Base-by-base conservation (phyloP, 2,888 invertebrate species). In the Portevinia maculata region DNA sequence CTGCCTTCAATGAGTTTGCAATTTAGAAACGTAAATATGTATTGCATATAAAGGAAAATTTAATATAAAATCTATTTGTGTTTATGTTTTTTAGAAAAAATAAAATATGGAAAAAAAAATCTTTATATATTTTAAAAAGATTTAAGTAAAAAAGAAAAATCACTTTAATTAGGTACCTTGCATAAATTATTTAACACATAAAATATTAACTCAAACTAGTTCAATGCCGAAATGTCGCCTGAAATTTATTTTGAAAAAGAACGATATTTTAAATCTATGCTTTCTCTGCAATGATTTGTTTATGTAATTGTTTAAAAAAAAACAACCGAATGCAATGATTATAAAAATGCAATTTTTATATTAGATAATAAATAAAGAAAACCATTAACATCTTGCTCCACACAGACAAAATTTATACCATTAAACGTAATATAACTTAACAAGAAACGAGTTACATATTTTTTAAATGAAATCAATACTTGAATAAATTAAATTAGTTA, bases 141-240 rank as follows among this genome's bases (percentile, higher is more conserved):
- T 19, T 21, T n/a, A 17, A 44, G 37, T 44, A 24, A 13, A 2
- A 60, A 52, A 48, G 32, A 37, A 57, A 32, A 37, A 59, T 17
- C 9, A 65, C 21, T 44, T 48, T 65, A 53, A 65, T 53, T 24
- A 60, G 55, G 60, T 62, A 81, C 57, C 64, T 81, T 81, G 74
- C 52, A 75, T 70, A 64, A 79, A 57, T 79, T 79, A 79, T 74
- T 52, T 55, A 50, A 46, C 67, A 55, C 52, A 62, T 17, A 57
- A 57, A 21, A 44, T 32, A 62, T 55, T 39, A 55, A 15, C 24
- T 46, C 15, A 46, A 81, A 70, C 46, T 71, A 75, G 81, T 70
- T 65, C 70, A 81, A 75, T 81, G 65, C 70, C 70, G 70, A 65
- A 62, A 81, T 70, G 65, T 73, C 83, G 71, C 67, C 65, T 71